phyloP scores from a whole-genome alignment of 2,113 vertebrate genomes.

The Paradoxurus hermaphroditus region DNA sequence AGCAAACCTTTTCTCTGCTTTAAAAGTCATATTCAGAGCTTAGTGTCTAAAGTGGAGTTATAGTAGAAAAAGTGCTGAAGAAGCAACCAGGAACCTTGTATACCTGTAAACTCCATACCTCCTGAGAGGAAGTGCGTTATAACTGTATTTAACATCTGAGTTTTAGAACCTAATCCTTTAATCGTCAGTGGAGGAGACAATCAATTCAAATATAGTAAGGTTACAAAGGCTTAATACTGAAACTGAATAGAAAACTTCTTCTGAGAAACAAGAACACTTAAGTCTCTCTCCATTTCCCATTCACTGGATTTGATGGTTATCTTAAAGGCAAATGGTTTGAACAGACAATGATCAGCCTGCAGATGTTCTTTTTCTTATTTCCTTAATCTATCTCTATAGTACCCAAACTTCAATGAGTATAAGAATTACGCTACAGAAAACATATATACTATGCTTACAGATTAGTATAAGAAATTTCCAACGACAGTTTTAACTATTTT shows the following conservation, averaged over 20 bases:
- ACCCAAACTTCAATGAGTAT: neutral
- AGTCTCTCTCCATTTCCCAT: neutral
- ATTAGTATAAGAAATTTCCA: neutral
- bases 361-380: slow-evolving; percentile 7
- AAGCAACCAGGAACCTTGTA: neutral
- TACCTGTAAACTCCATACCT: too few relatives aligned
- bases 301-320: neutral
- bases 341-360: neutral
- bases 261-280: neutral
- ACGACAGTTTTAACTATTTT: neutral
- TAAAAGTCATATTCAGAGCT: neutral
- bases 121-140: neutral
- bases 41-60: neutral
- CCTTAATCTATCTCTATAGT: neutral
- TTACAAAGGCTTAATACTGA: neutral
- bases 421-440: neutral
- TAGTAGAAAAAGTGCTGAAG: neutral
- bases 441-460: neutral
- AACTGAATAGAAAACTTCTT: neutral
- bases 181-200: neutral
- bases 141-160: neutral
- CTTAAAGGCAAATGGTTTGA: neutral
- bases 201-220: neutral
- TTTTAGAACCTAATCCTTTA: neutral
- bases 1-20: neutral